Percentiles rank a stretch among this genome's conserved stretches.
These are phyloP conservation scores for Theretra japonica DNA, from an alignment of 2,888 invertebrate species.

Conservation along the genomic window DNA sequence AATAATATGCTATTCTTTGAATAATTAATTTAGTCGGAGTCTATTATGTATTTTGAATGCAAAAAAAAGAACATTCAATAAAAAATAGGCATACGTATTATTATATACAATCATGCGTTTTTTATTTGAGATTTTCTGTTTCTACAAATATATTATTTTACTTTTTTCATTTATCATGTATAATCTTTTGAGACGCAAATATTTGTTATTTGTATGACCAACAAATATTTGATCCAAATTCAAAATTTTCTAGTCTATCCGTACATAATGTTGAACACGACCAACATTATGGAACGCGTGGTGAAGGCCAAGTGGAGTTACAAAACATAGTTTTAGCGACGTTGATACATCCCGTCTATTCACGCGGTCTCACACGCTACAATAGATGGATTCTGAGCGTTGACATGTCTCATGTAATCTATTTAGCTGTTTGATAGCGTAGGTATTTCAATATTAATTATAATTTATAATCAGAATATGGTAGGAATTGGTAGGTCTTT, in stretches of 20 bases:
- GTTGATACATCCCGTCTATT: not conserved
- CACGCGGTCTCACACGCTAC: not conserved
- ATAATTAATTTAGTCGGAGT: too few relatives aligned
- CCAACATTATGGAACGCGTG: not conserved
- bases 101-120: too few relatives aligned
- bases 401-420: not conserved
- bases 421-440: not conserved
- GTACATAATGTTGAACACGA: not conserved
- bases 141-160: too few relatives aligned
- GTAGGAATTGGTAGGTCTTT: too few relatives aligned
- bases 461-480: not conserved
- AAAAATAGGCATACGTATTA: too few relatives aligned
- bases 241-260: not conserved
- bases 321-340: slow-evolving; percentile 19
- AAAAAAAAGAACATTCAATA: too few relatives aligned
- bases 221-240: not conserved
- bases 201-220: too few relatives aligned
- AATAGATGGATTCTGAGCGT: not conserved
- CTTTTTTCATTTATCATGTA: too few relatives aligned
- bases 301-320: not conserved
- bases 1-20: too few relatives aligned
- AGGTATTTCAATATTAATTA: not conserved
- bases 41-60: too few relatives aligned
- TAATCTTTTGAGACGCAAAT: too few relatives aligned
- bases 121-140: too few relatives aligned